Evolutionary conservation across 2,797 vertebrate genomes (phyloP).

Genomic region (Sebastes iracundus): DNA sequence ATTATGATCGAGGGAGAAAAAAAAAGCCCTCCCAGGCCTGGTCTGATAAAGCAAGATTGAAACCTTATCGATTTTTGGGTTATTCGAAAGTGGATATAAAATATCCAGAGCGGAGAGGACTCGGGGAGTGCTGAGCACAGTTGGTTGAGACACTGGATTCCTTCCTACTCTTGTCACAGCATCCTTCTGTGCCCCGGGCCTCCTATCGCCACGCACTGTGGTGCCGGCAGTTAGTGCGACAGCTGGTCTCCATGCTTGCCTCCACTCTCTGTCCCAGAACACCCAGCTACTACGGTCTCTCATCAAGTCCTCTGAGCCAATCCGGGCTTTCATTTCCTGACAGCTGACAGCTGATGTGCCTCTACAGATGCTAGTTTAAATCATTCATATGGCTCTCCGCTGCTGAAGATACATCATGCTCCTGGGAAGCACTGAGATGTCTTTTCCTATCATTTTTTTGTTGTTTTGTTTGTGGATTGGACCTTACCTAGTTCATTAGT

Average conservation of each 20-base stretch:
- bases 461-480: constrained; percentile 34
- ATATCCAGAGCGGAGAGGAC: constrained; percentile 33
- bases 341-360: constrained; percentile 75
- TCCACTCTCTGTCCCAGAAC: constrained; percentile 61
- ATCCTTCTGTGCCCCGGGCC: constrained; percentile 49
- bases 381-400: constrained; percentile 71
- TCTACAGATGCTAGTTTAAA: constrained; percentile 78
- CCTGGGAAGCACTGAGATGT: constrained; percentile 45
- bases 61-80: constrained; percentile 51
- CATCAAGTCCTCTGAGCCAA: constrained; percentile 65
- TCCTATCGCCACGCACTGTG: constrained; percentile 42
- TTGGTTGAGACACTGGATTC: constrained; percentile 46
- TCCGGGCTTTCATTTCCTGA: constrained; percentile 76
- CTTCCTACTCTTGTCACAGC: constrained; percentile 63
- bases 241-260: constrained; percentile 75
- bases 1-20: constrained; percentile 32
- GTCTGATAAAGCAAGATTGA: constrained; percentile 48
- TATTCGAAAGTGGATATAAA: constrained; percentile 55
- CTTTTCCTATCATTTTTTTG: neutral
- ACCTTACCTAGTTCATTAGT: constrained; percentile 73
- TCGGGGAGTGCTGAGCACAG: constrained; percentile 30
- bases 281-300: constrained; percentile 55
- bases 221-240: constrained; percentile 69
- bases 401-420: constrained; percentile 58
- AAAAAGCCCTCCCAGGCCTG: neutral